These are phyloP conservation scores for Acholoe squamosa DNA, from an alignment of 2,888 invertebrate species.

Conservation along the genomic window DNA sequence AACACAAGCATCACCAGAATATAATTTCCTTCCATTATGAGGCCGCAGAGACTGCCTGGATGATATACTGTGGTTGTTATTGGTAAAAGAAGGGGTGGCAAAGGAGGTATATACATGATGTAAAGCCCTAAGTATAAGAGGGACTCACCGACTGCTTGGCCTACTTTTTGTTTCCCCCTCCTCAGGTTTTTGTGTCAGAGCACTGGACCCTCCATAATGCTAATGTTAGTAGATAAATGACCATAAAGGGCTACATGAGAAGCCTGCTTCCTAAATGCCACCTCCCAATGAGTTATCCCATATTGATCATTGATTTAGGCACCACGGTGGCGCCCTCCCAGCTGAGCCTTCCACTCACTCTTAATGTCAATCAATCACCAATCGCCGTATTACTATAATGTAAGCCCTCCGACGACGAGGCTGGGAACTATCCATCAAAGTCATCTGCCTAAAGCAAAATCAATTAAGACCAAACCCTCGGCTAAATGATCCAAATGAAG, in stretches of 20 bases:
- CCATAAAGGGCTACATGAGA: no score
- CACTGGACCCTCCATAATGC: no score
- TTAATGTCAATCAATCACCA: slow-evolving; percentile 22
- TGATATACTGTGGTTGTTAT: slow-evolving; percentile 6
- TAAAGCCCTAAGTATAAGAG: no score
- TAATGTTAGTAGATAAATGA: no score
- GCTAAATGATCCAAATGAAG: slow-evolving; percentile 17
- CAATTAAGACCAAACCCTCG: slow-evolving; percentile 2
- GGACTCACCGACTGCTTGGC: no score
- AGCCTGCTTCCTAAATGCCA: no score
- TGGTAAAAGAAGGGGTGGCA: not conserved
- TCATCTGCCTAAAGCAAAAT: not conserved
- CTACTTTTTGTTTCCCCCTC: no score
- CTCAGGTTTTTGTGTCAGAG: no score
- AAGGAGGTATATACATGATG: no score
- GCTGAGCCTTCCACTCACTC: not conserved
- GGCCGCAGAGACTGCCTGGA: not conserved
- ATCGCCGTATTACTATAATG: slow-evolving; percentile 7
- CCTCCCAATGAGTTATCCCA: no score
- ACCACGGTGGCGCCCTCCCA: not conserved
- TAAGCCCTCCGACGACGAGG: not conserved
- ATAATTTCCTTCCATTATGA: not conserved
- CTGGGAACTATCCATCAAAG: not conserved
- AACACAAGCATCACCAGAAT: slow-evolving; percentile 23
- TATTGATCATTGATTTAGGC: no score